Percentiles rank a stretch among this genome's conserved stretches.
Conservation (phyloP, 1,140 invertebrate genomes). For the Calosoma granatense region DNA sequence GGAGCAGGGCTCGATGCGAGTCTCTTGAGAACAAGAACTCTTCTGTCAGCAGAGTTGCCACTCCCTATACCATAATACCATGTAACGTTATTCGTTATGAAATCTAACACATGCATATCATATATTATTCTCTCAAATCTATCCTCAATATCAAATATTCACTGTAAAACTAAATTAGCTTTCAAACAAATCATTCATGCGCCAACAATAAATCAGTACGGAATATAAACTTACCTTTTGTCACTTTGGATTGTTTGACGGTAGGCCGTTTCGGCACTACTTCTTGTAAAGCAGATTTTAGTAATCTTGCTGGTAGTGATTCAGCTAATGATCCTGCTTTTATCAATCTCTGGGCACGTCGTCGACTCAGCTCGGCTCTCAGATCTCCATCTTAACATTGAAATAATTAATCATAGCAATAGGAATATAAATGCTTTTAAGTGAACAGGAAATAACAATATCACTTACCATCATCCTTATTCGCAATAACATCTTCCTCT, state of each 20-base stretch:
- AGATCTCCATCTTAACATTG: conserved; percentile 23
- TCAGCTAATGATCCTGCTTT: conserved; percentile 18
- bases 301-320: conserved; percentile 24
- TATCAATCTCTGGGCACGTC: conserved; percentile 28
- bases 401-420: background rate
- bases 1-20: background rate
- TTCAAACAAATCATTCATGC: background rate
- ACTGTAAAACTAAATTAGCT: background rate
- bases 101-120: background rate
- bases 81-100: background rate
- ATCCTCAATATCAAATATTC: too few species aligned
- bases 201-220: too few species aligned
- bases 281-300: conserved; percentile 31
- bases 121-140: too few species aligned
- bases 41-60: background rate
- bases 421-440: too few species aligned
- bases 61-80: background rate
- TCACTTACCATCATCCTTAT: background rate
- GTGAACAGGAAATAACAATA: background rate
- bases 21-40: background rate
- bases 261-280: conserved; percentile 17
- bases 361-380: conserved; percentile 30
- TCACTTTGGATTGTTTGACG: background rate
- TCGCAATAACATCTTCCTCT: background rate
- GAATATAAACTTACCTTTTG: background rate